A percentile compares a stretch with the other conserved stretches of the same genome.
These are phyloP conservation scores for Drosophila ficusphila DNA, from an alignment of 1,140 invertebrate genomes.

Conservation along the genomic window DNA sequence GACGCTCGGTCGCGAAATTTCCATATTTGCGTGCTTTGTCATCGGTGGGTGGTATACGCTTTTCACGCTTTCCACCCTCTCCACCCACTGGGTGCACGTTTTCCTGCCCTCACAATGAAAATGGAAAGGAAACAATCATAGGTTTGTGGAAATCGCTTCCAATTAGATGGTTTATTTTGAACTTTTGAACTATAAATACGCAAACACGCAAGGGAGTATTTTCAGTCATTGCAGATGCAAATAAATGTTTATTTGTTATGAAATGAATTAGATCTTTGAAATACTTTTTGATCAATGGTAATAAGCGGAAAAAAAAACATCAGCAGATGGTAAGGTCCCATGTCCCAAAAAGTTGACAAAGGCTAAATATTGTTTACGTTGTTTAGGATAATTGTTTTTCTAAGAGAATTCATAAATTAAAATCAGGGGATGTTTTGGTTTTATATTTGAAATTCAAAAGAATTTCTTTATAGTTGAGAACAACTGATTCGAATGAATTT, in stretches of 20 bases:
- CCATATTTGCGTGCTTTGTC: slow-evolving; percentile 33
- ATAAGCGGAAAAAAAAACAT: background rate
- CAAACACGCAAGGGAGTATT: slow-evolving; percentile 11
- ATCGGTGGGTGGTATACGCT: background rate
- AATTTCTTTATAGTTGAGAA: too few relatives aligned
- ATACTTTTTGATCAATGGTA: background rate
- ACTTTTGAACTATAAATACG: slow-evolving; percentile 38
- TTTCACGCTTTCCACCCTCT: background rate
- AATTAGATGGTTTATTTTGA: slow-evolving; percentile 35
- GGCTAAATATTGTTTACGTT: too few relatives aligned
- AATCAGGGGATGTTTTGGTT: too few relatives aligned
- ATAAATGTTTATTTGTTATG: slow-evolving; percentile 6
- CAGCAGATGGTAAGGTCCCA: too few relatives aligned
- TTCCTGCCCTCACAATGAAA: slow-evolving; percentile 11
- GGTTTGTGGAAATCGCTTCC: slow-evolving; percentile 11
- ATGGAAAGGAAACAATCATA: slow-evolving; percentile 33
- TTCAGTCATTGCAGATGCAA: slow-evolving; percentile 4
- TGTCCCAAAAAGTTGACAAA: too few relatives aligned
- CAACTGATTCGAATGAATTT: too few relatives aligned
- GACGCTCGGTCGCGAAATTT: slow-evolving; percentile 39
- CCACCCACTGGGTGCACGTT: background rate
- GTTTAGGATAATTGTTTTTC: too few relatives aligned
- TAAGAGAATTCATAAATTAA: too few relatives aligned
- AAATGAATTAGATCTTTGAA: background rate
- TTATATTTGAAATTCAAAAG: too few relatives aligned